phyloP scores from a whole-genome alignment of 2,113 vertebrate species.

The Catharus bicknelli region DNA sequence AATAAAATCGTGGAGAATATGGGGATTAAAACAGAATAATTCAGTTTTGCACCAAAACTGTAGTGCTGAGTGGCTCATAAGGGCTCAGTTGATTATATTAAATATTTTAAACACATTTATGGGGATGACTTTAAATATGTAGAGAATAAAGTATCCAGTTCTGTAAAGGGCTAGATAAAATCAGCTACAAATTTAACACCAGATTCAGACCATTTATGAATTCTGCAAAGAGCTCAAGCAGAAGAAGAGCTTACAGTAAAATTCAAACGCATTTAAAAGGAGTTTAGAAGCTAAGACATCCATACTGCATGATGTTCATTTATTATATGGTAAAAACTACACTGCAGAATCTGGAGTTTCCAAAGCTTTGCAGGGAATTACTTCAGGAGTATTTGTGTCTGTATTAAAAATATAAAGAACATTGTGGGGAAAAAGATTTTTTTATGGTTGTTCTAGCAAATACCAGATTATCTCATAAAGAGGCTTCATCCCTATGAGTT shows the following conservation, averaged over 20 bases:
- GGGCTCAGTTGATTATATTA: slow-evolving; percentile 51
- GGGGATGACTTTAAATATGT: slow-evolving; percentile 56
- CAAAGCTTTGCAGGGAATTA: not conserved
- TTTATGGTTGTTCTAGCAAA: not conserved
- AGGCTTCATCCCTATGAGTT: not conserved
- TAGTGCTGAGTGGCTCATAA: slow-evolving; percentile 43
- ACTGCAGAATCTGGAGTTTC: not conserved
- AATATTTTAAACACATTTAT: slow-evolving; percentile 51
- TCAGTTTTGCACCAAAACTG: slow-evolving; percentile 58
- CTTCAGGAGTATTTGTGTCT: not conserved
- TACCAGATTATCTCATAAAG: not conserved
- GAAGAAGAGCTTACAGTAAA: not conserved
- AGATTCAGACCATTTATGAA: not conserved
- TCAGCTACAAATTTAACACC: slow-evolving; percentile 33
- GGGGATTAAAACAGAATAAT: slow-evolving; percentile 46
- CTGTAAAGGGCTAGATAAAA: slow-evolving; percentile 65
- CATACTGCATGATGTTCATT: not conserved
- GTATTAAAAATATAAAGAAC: not conserved
- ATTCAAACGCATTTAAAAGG: not conserved
- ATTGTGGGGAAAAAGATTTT: not conserved
- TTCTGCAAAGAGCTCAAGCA: slow-evolving; percentile 13
- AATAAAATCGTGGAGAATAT: slow-evolving; percentile 38
- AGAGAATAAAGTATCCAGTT: slow-evolving; percentile 32
- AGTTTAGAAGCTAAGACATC: not conserved
- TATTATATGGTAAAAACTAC: not conserved